Base-by-base conservation (phyloP, 2,797 vertebrate genomes). In the Gadopsis bispinosus region DNA sequence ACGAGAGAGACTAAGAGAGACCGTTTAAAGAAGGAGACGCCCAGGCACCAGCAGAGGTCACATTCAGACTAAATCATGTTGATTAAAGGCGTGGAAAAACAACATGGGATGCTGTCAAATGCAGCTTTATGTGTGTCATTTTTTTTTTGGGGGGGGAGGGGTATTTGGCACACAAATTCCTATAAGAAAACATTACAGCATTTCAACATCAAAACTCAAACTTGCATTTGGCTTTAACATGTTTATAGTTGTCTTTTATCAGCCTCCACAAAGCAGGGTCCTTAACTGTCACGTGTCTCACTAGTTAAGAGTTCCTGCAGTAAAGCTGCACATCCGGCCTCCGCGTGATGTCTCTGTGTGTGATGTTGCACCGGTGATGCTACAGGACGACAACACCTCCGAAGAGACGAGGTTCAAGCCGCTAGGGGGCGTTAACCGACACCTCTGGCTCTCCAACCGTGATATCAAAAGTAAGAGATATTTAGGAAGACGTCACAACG, bases 401-500 rank as follows among this genome's bases (percentile, higher is more conserved):
- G 39, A 53, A 22, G 26, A 50, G 35, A 64, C 13, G 50, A 56
- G 51, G 39, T 19, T 66, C 14, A 0, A 10, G 51, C 83, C 93
- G 70, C 91, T 92, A 94, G 94, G 91, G 88, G 93, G 94, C 92
- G 91, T 81, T 83, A 77, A 87, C 48, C 73, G 41, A 78, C 87
- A 84, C 83, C 51, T 55, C 39, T 3, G 54, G 10, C 41, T 70
- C 26, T 41, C 74, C 39, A 76, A 75, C 41, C 66, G n/a, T 4
- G 3, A 22, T 13, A 54, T 45, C 7, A 60, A 12, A 73, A 73
- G 54, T 56, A 35, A 67, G 2, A 68, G 35, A 80, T 48, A 48
- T 73, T 61, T 51, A 55, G 53, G 12, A 39, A 17, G 20, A 55
- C 11, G 43, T n/a, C 58, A 39, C 45, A 58, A 73, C 1, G 9